These are phyloP conservation scores for Agrotis exclamationis DNA, from an alignment of 2,888 invertebrate species.

Conservation along the genomic window DNA sequence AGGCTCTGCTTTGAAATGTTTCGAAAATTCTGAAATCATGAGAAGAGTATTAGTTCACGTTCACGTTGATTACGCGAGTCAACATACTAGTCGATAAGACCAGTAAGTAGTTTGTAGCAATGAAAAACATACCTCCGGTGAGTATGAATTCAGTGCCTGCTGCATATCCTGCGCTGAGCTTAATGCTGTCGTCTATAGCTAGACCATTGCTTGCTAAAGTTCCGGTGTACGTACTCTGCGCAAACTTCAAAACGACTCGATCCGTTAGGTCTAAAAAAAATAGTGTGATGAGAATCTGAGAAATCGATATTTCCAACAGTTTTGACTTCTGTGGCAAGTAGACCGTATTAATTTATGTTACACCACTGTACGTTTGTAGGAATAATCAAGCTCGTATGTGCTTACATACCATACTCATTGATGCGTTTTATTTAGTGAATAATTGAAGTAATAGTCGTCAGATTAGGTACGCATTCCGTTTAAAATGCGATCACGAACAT, in stretches of 20 bases:
- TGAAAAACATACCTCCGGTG: constrained; percentile 72
- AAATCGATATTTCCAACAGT: neutral
- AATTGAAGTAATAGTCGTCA: too few relatives aligned
- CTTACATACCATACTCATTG: too few relatives aligned
- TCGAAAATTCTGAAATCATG: too few relatives aligned
- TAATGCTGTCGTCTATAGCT: constrained; percentile 67
- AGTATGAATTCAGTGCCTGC: constrained; percentile 71
- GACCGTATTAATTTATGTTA: neutral
- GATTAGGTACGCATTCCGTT: neutral
- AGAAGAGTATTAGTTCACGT: neutral
- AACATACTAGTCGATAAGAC: neutral
- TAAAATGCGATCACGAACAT: too few relatives aligned
- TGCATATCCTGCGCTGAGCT: constrained; percentile 74
- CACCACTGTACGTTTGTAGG: too few relatives aligned
- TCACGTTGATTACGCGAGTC: neutral
- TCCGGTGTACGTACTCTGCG: constrained; percentile 76
- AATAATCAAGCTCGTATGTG: too few relatives aligned
- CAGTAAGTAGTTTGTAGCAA: neutral
- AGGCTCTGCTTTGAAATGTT: too few relatives aligned
- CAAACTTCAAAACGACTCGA: constrained; percentile 72
- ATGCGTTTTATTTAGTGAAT: too few relatives aligned
- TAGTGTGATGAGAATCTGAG: neutral
- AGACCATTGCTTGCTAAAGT: constrained; percentile 68
- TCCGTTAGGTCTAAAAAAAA: constrained; percentile 10
- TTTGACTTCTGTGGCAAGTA: neutral